Evolutionary conservation across 1,140 invertebrate species (phyloP).

Genomic region (Papilio polyxenes): DNA sequence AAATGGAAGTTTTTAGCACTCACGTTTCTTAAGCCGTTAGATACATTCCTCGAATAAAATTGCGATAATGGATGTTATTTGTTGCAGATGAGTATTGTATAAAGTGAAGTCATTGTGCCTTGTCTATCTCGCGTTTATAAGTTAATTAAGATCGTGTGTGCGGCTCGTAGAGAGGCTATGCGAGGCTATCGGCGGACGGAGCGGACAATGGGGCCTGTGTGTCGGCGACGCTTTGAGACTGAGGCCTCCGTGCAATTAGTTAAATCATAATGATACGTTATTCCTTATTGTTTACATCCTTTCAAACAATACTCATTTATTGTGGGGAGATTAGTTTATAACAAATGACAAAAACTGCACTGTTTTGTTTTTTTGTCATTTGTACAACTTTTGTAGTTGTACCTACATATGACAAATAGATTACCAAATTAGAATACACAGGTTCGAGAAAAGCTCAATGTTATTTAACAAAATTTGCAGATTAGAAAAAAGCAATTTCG

Average conservation of each 20-base stretch:
- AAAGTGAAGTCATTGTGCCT: constrained; percentile 40
- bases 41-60: not conserved
- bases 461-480: not conserved
- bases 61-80: constrained; percentile 23
- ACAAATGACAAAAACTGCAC: no score
- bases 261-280: constrained; percentile 40
- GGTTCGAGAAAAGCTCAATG: not conserved
- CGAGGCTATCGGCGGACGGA: constrained; percentile 46
- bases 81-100: constrained; percentile 30
- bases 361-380: no score
- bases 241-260: constrained; percentile 55
- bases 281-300: constrained; percentile 21
- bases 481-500: not conserved
- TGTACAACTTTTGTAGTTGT: not conserved
- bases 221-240: constrained; percentile 61
- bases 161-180: constrained; percentile 43
- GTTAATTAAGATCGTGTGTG: constrained; percentile 67
- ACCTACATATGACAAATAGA: not conserved
- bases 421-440: not conserved
- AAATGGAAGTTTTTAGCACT: constrained; percentile 13
- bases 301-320: constrained; percentile 19
- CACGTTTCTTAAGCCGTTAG: not conserved
- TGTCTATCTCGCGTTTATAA: constrained; percentile 64
- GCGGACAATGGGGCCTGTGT: constrained; percentile 65
- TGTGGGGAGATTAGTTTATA: not conserved